A percentile compares a stretch with the other conserved stretches of the same genome.
These are phyloP conservation scores for Microplitis demolitor DNA, from an alignment of 1,140 invertebrate species.

Conservation along the genomic window DNA sequence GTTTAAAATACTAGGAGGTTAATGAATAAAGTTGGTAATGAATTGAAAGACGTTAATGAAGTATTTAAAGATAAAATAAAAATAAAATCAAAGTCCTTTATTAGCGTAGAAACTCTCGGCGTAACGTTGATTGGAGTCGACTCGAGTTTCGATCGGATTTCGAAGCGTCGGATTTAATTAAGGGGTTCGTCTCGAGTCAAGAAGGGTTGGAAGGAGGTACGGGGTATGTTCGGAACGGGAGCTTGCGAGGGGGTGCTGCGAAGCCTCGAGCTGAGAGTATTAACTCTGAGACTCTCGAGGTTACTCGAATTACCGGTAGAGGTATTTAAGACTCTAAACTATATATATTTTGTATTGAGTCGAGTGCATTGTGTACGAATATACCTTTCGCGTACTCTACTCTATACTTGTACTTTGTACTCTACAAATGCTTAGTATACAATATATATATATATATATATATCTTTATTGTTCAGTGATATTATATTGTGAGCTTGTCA, in stretches of 20 bases:
- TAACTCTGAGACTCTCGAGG: conserved; percentile 26
- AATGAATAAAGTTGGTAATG: background rate
- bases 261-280: conserved; percentile 20
- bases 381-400: too few species aligned
- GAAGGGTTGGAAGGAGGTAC: background rate
- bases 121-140: conserved; percentile 26
- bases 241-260: background rate
- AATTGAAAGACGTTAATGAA: conserved; percentile 3
- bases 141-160: conserved; percentile 35
- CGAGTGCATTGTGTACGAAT: background rate
- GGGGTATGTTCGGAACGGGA: too few species aligned
- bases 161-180: conserved; percentile 36
- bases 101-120: conserved; percentile 9
- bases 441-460: too few species aligned
- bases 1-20: background rate
- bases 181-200: conserved; percentile 23
- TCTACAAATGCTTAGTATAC: background rate
- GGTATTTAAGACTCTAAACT: conserved; percentile 20
- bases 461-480: too few species aligned
- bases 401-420: too few species aligned
- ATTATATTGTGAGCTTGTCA: too few species aligned
- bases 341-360: background rate
- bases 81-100: background rate
- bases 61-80: background rate
- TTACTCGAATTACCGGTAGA: conserved; percentile 23